A percentile compares a stretch with the other conserved stretches of the same genome.
These are phyloP conservation scores for Drosophila prolongata DNA, from an alignment of 2,888 invertebrate species.

Conservation along the genomic window DNA sequence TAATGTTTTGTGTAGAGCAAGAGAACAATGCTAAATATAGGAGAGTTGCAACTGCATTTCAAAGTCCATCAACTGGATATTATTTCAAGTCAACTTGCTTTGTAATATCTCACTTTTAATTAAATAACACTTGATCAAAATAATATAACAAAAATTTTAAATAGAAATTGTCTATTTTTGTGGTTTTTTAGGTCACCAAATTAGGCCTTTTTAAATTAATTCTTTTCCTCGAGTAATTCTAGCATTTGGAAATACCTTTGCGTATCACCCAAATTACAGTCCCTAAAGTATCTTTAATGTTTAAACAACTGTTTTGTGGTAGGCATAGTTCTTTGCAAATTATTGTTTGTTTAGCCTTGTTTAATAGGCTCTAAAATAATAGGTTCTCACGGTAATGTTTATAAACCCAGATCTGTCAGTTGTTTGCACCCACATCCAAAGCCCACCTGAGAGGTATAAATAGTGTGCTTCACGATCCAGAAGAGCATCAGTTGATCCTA, in stretches of 20 bases:
- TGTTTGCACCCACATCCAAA: too few species aligned
- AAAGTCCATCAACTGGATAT: neutral
- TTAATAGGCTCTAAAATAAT: too few species aligned
- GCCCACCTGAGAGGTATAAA: slow-evolving; percentile 1
- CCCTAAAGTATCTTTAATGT: slow-evolving; percentile 1
- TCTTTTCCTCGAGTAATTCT: neutral
- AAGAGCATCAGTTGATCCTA: slow-evolving; percentile 11
- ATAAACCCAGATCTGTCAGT: too few species aligned
- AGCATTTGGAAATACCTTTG: neutral
- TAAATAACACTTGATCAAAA: too few species aligned
- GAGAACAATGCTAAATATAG: neutral
- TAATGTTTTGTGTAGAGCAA: slow-evolving; percentile 1
- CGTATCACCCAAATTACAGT: neutral
- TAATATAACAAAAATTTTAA: too few species aligned
- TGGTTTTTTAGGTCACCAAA: neutral
- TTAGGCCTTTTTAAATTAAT: neutral
- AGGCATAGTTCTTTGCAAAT: slow-evolving; percentile 10
- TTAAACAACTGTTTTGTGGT: slow-evolving; percentile 7
- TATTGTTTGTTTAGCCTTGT: slow-evolving; percentile 4
- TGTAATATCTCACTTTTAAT: too few species aligned
- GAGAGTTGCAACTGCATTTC: slow-evolving; percentile 8
- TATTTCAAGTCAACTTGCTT: neutral
- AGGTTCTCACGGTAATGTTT: too few species aligned
- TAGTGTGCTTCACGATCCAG: neutral
- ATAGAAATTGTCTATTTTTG: too few species aligned